These are phyloP conservation scores for Festucalex cinctus DNA, from an alignment of 2,113 vertebrate species.

Conservation along the genomic window DNA sequence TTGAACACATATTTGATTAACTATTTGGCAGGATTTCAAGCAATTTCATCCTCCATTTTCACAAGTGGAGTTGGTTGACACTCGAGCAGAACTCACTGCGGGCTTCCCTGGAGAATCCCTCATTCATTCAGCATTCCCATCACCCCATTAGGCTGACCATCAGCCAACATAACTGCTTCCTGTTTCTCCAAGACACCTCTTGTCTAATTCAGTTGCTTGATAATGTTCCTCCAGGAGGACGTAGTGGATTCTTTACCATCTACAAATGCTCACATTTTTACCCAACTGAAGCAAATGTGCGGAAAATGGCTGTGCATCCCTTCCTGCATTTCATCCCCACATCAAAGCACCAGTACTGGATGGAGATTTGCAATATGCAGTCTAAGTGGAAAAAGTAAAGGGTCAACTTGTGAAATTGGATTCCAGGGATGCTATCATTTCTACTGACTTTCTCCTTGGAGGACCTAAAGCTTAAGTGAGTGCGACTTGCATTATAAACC, in stretches of 20 bases:
- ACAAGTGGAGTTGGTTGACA: conserved; percentile 65
- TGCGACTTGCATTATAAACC: conserved; percentile 21
- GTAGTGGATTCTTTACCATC: conserved; percentile 48
- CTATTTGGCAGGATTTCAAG: conserved; percentile 71
- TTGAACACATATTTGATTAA: conserved; percentile 72
- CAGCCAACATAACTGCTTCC: conserved; percentile 68
- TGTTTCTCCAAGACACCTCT: conserved; percentile 64
- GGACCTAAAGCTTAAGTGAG: conserved; percentile 16
- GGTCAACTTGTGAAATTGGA: conserved; percentile 62
- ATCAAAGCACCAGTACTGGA: conserved; percentile 36
- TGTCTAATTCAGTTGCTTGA: conserved; percentile 67
- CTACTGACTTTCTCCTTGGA: conserved; percentile 37
- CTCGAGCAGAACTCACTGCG: conserved; percentile 56
- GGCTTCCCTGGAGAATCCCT: conserved; percentile 59
- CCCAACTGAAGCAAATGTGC: conserved; percentile 38
- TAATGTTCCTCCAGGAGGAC: conserved; percentile 45
- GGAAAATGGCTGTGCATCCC: conserved; percentile 40
- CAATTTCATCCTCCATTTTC: conserved; percentile 69
- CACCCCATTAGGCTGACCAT: conserved; percentile 71
- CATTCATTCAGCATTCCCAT: conserved; percentile 69
- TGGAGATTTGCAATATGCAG: conserved; percentile 28
- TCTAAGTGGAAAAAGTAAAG: conserved; percentile 42
- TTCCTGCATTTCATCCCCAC: conserved; percentile 42
- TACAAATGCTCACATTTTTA: conserved; percentile 46
- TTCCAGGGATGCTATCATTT: conserved; percentile 60